Base-by-base conservation (phyloP, 2,888 invertebrate genomes). In the Leucania comma region DNA sequence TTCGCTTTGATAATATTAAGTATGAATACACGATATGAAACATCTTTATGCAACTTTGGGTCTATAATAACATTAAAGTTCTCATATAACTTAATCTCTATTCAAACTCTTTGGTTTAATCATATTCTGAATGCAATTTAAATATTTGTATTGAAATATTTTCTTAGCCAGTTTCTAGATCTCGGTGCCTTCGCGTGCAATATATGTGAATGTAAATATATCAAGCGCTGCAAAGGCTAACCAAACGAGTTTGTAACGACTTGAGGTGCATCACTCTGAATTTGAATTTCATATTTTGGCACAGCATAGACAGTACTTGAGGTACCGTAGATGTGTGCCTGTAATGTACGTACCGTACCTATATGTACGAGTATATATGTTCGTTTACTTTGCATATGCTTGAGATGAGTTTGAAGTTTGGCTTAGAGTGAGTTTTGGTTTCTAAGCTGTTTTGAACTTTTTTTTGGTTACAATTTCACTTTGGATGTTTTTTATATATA, bases 181-280 rank as follows among this genome's bases (percentile, higher is more conserved):
- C 20, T 53, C 35, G 65, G 50, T 79, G 56, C 38, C 46, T 60
- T 66, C 64, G 20, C 67, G 17, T 71, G 75, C 72, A 76, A 78
- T 78, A 59, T 73, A 82, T 62, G 35, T 24, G 61, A 77, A 84
- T 76, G 67, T 82, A 84, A 84, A 87, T 87, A 87, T 80, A 84
- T 82, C 77, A 81, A 79, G 68, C 75, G 69, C 73, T 73, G 82
- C 76, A 78, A 79, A 83, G 83, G 82, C 82, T 82, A 89, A 88
- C 89, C 87, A 90, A 91, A 92, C 90, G 91, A 91, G 90, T 90
- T 91, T 90, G 89, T 91, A 91, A 92, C 90, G 91, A 91, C 90
- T 90, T 89, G 87, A 89, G 87, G 88, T 88, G 88, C 90, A 90
- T 90, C 91, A 87, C 85, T 86, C 80, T 67, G 75, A 79, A 90